Evolutionary conservation across 2,888 invertebrate species (phyloP).

Genomic region (Ditylenchus weischeri): DNA sequence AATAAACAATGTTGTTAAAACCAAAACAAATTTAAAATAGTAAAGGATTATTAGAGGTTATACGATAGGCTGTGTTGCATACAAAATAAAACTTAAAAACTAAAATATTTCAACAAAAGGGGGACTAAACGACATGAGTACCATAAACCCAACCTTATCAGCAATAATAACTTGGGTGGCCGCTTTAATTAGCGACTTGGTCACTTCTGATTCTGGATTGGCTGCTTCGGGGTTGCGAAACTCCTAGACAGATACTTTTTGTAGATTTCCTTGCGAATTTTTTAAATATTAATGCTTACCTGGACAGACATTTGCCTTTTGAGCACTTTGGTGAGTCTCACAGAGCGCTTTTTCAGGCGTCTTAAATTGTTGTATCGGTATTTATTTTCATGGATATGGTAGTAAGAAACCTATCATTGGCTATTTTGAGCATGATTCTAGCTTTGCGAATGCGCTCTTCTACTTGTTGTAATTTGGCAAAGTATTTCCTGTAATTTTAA

Average conservation of each 20-base stretch:
- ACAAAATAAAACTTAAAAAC: too few relatives aligned
- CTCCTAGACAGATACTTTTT: too few relatives aligned
- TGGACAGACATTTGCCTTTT: constrained; percentile 1
- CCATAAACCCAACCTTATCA: not conserved
- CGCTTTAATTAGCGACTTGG: not conserved
- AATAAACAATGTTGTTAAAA: too few relatives aligned
- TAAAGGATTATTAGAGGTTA: too few relatives aligned
- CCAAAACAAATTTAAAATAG: too few relatives aligned
- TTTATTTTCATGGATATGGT: not conserved
- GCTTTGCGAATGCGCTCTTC: constrained; percentile 43
- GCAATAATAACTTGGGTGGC: not conserved
- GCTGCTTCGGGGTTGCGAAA: too few relatives aligned
- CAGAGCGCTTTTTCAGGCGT: not conserved
- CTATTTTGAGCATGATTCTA: constrained; percentile 35
- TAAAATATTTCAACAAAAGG: too few relatives aligned
- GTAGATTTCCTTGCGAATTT: too few relatives aligned
- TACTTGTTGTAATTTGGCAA: constrained; percentile 42
- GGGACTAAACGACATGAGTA: too few relatives aligned
- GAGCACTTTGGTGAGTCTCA: not conserved
- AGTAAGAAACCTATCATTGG: constrained; percentile 29
- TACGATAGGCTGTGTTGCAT: too few relatives aligned
- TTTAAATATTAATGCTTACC: not conserved
- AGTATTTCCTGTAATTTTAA: constrained; percentile 34
- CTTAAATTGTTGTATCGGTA: not conserved
- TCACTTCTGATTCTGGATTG: not conserved